A percentile compares a stretch with the other conserved stretches of the same genome.
phyloP scores from a whole-genome alignment of 2,113 vertebrate genomes.

The Oryzias javanicus region DNA sequence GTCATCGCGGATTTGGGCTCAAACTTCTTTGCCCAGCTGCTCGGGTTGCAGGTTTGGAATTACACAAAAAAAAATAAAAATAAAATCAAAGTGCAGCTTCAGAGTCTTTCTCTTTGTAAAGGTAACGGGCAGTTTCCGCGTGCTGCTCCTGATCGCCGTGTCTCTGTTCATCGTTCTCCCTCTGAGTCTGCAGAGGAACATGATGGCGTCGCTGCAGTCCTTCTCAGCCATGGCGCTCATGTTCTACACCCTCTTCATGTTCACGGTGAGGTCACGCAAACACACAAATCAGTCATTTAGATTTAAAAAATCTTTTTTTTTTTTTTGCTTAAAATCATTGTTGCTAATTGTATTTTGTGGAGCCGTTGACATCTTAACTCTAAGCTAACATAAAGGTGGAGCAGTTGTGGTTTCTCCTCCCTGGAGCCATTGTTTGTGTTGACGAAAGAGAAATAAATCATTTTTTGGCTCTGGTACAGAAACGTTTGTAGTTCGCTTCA shows the following conservation, averaged over 20 bases:
- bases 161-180: slow-evolving; percentile 94
- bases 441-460: not conserved
- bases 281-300: too few species aligned
- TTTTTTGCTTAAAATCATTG: not conserved
- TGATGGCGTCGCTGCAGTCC: slow-evolving; percentile 98
- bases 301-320: not conserved
- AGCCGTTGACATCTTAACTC: not conserved
- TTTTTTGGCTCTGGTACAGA: not conserved
- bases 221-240: slow-evolving; percentile 98
- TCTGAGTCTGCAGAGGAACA: slow-evolving; percentile 94
- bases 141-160: slow-evolving; percentile 85
- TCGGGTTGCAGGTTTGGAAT: slow-evolving; percentile 85
- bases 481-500: not conserved
- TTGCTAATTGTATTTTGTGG: too few species aligned
- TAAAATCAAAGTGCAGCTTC: not conserved
- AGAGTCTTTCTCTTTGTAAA: slow-evolving; percentile 44
- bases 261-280: slow-evolving; percentile 84
- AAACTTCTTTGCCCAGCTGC: slow-evolving; percentile 90
- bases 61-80: too few species aligned
- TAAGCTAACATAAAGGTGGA: not conserved
- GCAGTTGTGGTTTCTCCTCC: not conserved
- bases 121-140: slow-evolving; percentile 84
- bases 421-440: not conserved
- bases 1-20: slow-evolving; percentile 97
- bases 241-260: slow-evolving; percentile 96